These are phyloP conservation scores for Cotesia typhae DNA, from an alignment of 1,140 invertebrate genomes.

Conservation along the genomic window DNA sequence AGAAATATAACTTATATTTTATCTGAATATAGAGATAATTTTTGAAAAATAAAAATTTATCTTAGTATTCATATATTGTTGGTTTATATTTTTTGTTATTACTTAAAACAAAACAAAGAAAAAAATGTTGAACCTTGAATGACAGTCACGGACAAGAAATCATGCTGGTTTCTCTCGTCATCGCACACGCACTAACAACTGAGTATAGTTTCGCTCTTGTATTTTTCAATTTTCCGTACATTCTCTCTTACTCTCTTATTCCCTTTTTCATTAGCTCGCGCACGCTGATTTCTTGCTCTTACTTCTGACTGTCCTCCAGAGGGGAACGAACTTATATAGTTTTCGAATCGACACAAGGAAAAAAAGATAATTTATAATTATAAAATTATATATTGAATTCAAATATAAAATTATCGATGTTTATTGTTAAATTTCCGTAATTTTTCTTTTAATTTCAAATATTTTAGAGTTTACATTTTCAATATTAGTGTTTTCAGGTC, in stretches of 20 bases:
- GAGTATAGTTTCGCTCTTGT: neutral
- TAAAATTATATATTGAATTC: too few species aligned
- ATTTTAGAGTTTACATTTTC: too few species aligned
- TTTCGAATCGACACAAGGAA: constrained; percentile 3
- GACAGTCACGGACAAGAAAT: neutral
- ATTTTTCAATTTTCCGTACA: constrained; percentile 26
- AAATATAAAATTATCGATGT: too few species aligned
- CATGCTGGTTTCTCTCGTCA: neutral
- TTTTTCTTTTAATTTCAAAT: too few species aligned
- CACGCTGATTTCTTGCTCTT: constrained; percentile 26
- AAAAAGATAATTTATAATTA: neutral
- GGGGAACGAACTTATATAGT: constrained; percentile 31
- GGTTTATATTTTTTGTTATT: neutral
- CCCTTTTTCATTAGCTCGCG: neutral
- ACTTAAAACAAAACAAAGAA: neutral
- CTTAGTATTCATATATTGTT: too few species aligned
- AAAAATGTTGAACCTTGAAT: neutral
- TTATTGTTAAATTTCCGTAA: too few species aligned
- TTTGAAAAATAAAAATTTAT: neutral
- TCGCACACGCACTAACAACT: neutral
- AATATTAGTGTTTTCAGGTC: too few species aligned
- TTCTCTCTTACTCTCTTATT: constrained; percentile 10
- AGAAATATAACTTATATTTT: too few species aligned
- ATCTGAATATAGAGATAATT: too few species aligned
- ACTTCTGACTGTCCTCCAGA: constrained; percentile 31